Evolutionary conservation across 1,140 invertebrate genomes (phyloP).

Genomic region (Ganaspis sp.): DNA sequence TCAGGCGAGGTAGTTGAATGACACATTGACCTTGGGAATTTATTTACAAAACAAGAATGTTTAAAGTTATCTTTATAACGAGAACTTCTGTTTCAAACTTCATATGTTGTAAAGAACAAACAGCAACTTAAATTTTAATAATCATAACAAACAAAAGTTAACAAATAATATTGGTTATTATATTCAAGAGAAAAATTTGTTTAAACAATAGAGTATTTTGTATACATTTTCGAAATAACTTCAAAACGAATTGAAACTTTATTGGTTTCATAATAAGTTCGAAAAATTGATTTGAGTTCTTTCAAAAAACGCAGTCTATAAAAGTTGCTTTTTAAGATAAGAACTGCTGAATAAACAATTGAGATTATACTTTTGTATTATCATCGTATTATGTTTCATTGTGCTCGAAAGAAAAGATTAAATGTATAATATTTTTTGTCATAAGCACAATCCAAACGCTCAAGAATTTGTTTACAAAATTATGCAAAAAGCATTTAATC

Average conservation of each 20-base stretch:
- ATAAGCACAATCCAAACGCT: no score
- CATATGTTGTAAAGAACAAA: no score
- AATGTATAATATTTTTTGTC: background rate
- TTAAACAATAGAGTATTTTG: no score
- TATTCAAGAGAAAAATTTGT: background rate
- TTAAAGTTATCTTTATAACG: background rate
- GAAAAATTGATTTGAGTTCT: no score
- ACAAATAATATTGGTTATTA: background rate
- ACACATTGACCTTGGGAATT: background rate
- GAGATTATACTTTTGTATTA: background rate
- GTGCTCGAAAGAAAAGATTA: background rate
- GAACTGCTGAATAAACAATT: slow-evolving; percentile 1
- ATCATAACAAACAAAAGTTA: background rate
- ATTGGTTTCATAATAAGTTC: no score
- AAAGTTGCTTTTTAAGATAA: slow-evolving; percentile 6
- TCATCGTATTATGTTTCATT: background rate
- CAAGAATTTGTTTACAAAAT: no score
- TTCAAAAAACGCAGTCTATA: background rate
- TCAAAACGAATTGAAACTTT: no score
- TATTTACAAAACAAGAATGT: background rate
- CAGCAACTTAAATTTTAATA: no score
- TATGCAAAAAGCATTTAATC: no score
- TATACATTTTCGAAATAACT: no score
- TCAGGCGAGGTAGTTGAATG: background rate
- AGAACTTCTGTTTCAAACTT: no score